phyloP scores from a whole-genome alignment of 2,797 vertebrate species.

The Molothrus aeneus region DNA sequence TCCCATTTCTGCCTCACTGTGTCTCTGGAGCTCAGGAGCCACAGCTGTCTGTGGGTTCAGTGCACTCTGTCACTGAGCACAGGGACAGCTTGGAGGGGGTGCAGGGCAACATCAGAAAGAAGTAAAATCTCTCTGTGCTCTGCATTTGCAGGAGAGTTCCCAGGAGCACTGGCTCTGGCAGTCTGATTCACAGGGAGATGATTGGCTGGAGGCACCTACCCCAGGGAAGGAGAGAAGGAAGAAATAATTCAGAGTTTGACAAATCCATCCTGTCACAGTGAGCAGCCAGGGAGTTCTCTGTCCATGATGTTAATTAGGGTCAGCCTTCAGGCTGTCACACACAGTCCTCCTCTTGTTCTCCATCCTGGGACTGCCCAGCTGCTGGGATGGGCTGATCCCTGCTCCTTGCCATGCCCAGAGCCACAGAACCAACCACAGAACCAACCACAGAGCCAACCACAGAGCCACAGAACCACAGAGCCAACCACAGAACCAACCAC shows the following conservation, averaged over 20 bases:
- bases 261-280: background rate
- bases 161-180: background rate
- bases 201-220: background rate
- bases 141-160: background rate
- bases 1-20: background rate
- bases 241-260: background rate
- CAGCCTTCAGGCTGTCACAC: background rate
- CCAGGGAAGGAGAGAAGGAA: background rate
- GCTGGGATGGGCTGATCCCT: background rate
- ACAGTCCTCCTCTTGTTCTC: background rate
- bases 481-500: no score
- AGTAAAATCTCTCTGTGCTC: background rate
- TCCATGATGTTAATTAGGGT: background rate
- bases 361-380: background rate
- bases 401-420: accelerated
- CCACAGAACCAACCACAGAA: no score
- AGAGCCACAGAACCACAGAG: no score
- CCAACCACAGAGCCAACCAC: no score
- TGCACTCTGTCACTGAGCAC: background rate
- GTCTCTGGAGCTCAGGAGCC: background rate
- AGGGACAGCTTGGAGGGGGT: background rate
- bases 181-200: background rate
- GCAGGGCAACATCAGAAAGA: background rate
- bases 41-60: background rate
- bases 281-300: background rate